phyloP scores from a whole-genome alignment of 2,888 invertebrate species.

The Cosmia pyralina region DNA sequence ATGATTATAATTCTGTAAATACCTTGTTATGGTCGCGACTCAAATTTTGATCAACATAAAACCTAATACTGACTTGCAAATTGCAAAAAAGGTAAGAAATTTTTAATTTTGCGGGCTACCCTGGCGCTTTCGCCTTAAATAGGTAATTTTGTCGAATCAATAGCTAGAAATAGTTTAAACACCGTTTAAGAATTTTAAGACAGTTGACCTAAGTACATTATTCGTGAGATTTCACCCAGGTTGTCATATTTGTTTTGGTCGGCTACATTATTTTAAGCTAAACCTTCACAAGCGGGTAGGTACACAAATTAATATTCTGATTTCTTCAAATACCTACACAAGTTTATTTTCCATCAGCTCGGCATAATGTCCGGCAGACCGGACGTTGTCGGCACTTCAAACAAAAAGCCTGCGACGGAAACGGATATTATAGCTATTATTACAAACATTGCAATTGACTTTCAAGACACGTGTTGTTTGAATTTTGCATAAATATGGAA shows the following conservation, averaged over 20 bases:
- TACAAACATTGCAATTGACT: conserved; percentile 16
- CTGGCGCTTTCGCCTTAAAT: too few relatives aligned
- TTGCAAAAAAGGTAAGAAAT: too few relatives aligned
- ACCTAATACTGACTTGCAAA: too few relatives aligned
- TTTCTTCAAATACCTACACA: conserved; percentile 23
- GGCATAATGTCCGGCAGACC: conserved; percentile 32
- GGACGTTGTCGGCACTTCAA: conserved; percentile 46
- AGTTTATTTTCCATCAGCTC: conserved; percentile 3
- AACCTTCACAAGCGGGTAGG: neutral
- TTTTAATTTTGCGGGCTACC: too few relatives aligned
- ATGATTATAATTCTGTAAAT: too few relatives aligned
- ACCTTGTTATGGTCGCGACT: too few relatives aligned
- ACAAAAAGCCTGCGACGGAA: conserved; percentile 31
- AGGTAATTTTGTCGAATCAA: too few relatives aligned
- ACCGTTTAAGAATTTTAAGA: too few relatives aligned
- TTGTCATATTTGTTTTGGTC: neutral
- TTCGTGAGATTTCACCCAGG: neutral
- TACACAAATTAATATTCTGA: neutral
- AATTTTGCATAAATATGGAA: conserved; percentile 25
- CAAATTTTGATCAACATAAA: too few relatives aligned
- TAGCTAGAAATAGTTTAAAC: too few relatives aligned
- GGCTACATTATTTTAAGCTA: neutral
- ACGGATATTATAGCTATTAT: conserved; percentile 39
- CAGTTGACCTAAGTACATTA: too few relatives aligned
- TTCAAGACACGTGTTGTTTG: conserved; percentile 21